phyloP scores from a whole-genome alignment of 92 coral and sea anemone species.

The Epizoanthus stellaris region DNA sequence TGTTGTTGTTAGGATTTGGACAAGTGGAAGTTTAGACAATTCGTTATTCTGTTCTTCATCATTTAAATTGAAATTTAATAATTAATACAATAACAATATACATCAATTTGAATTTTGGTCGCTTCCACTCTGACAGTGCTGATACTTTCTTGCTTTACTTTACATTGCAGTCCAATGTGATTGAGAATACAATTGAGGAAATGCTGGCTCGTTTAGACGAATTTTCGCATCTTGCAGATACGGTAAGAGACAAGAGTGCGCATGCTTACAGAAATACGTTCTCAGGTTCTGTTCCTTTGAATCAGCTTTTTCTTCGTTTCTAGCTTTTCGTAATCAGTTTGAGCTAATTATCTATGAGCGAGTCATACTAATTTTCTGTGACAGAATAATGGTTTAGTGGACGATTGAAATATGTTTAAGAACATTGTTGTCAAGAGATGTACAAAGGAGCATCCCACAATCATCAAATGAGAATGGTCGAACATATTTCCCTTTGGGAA shows the following conservation, averaged over 20 bases:
- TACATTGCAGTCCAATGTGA: constrained; percentile 60
- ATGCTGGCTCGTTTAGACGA: constrained; percentile 96
- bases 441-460: constrained; percentile 44
- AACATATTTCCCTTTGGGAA: not conserved
- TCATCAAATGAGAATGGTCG: not conserved
- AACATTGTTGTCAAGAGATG: not conserved
- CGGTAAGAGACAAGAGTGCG: constrained; percentile 73
- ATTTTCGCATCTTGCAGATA: constrained; percentile 95
- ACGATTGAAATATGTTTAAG: not conserved
- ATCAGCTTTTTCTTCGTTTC: too few relatives aligned
- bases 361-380: too few relatives aligned
- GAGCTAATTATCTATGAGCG: too few relatives aligned
- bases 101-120: too few relatives aligned
- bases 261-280: not conserved
- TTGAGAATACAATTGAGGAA: constrained; percentile 86
- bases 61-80: too few relatives aligned
- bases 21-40: not conserved
- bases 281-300: too few relatives aligned
- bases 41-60: not conserved
- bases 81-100: too few relatives aligned
- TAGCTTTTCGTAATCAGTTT: too few relatives aligned
- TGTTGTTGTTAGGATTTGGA: not conserved
- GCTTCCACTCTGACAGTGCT: not conserved
- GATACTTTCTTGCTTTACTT: constrained; percentile 18
- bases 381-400: too few relatives aligned